These are phyloP conservation scores for Gavia stellata DNA, from an alignment of 2,113 vertebrate species.

Conservation along the genomic window DNA sequence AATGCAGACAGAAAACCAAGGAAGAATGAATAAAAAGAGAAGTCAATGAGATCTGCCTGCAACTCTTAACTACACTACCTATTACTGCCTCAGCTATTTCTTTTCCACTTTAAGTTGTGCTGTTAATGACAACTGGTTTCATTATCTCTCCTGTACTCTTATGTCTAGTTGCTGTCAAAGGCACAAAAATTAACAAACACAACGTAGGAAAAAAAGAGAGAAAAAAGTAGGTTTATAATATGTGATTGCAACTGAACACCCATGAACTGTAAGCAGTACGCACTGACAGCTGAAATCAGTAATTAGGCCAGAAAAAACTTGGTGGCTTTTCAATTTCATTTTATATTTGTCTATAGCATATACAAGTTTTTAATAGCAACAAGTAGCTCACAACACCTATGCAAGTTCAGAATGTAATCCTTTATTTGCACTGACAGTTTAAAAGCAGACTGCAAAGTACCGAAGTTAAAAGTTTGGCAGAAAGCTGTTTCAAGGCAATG, in stretches of 20 bases:
- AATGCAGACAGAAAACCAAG: background rate
- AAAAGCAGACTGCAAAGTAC: conserved; percentile 1
- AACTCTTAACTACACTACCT: background rate
- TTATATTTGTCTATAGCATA: background rate
- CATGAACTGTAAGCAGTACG: background rate
- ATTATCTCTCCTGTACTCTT: background rate
- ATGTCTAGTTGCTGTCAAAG: background rate
- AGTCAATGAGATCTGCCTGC: background rate
- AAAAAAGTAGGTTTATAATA: background rate
- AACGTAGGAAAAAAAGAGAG: fast-evolving
- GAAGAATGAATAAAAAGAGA: background rate
- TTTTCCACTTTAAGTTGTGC: background rate
- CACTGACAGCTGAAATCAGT: background rate
- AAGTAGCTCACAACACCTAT: conserved; percentile 1
- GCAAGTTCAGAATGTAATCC: background rate
- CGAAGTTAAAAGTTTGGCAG: conserved; percentile 14
- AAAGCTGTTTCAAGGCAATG: conserved; percentile 39
- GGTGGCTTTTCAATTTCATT: background rate
- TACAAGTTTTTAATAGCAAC: conserved; percentile 33
- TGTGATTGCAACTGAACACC: background rate
- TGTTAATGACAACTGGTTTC: background rate
- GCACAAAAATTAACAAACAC: background rate
- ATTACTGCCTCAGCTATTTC: background rate
- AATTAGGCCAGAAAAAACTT: background rate
- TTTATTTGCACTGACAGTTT: conserved; percentile 8